Evolutionary conservation across 2,888 invertebrate genomes (phyloP), one percentile per base, ranked within the genome.

Genomic region (Drosophila kuntzei): DNA sequence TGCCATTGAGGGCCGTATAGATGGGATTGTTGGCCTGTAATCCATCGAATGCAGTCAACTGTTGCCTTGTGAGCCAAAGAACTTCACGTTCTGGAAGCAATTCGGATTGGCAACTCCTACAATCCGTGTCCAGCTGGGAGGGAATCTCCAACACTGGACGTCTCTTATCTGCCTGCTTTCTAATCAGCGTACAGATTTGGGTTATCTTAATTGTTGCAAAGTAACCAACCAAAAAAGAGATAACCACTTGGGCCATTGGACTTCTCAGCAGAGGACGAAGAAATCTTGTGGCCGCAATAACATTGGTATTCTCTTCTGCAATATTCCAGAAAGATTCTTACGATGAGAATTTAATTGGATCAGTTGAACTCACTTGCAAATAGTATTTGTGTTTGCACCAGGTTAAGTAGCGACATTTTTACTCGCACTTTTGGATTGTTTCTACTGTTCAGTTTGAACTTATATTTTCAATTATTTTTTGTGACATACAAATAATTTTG

Each of bases 1-100:
- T 67, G 0, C 84, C 87, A 51, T 85, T 84, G 1, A 89, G 51
- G 1, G 84, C 87, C 20, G 84, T 85, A n/a, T 80, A 89, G 14
- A 87, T 60, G 5, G 78, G 85, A 6, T 34, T 34, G 16, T 41
- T 66, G 0, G 49, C 44, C 3, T 54, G 29, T 2, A 27, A 0
- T 2, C 84, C 84, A 46, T 84, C 18, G 14, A 50, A 87, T 11
- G 49, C 49, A 3, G 34, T 54, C 39, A 85, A 44, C 49, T 85
- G 66, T 4, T 49, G 37, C 0, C 11, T 4, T 2, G 54, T 83
- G 0, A 85, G 81, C 0, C 44, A 34, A 6, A 73, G n/a, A 0
- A 12, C 11, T n/a, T 46, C 34, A 0, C 12, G 6, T 8, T 20
- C 25, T 0, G 5, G 12, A 1, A 29, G 12, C 16, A 39, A 25